A percentile compares a stretch with the other conserved stretches of the same genome.
phyloP scores from a whole-genome alignment of 2,888 invertebrate genomes.

The Dryococelus australis region DNA sequence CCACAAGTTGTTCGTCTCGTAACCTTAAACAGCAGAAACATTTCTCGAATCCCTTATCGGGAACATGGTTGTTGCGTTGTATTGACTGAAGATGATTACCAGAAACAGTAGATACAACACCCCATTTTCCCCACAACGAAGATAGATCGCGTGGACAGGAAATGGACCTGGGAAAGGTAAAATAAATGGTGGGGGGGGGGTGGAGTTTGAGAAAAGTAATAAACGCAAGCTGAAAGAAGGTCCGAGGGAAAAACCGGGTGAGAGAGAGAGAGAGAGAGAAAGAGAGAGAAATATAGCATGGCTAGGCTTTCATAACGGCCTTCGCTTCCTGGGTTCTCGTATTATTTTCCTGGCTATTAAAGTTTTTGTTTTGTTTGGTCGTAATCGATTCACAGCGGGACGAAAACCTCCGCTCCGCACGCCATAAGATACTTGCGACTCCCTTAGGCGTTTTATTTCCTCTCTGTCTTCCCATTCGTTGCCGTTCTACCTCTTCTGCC shows the following conservation, averaged over 20 bases:
- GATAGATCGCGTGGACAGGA: background rate
- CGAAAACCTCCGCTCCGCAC: background rate
- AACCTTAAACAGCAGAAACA: too few species aligned
- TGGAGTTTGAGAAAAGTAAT: background rate
- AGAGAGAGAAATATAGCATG: slow-evolving; percentile 21
- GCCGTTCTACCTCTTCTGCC: background rate
- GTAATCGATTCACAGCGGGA: slow-evolving; percentile 24
- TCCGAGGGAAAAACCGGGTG: background rate
- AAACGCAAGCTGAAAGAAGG: background rate
- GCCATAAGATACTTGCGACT: slow-evolving; percentile 16
- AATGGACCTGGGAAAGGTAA: background rate
- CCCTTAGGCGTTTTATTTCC: background rate
- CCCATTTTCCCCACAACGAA: background rate
- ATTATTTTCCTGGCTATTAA: slow-evolving; percentile 27
- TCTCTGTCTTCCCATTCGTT: background rate
- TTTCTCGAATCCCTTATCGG: too few species aligned
- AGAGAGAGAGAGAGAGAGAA: background rate
- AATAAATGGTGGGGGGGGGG: background rate
- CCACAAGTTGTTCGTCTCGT: too few species aligned
- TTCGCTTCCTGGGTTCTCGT: slow-evolving; percentile 21
- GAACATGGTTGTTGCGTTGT: too few species aligned
- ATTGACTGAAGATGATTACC: too few species aligned
- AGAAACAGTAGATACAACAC: background rate
- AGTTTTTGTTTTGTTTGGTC: slow-evolving; percentile 29
- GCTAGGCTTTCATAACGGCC: slow-evolving; percentile 25